Conservation (phyloP, 37 sponge, comb jelly and placozoan genomes). For the Oscarella lobularis region DNA sequence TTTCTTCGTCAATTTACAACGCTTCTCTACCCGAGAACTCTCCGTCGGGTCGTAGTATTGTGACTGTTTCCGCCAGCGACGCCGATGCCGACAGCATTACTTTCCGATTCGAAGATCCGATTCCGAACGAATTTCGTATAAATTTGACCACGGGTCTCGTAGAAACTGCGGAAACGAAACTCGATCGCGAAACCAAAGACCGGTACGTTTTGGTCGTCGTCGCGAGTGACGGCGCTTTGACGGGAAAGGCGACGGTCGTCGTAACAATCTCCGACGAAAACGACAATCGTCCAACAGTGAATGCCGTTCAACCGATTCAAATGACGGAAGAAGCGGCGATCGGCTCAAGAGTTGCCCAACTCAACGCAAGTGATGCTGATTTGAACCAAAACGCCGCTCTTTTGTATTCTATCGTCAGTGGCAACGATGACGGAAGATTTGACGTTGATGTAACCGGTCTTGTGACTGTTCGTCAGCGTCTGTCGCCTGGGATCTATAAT, state of each 20-base stretch:
- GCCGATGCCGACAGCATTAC: too few species aligned
- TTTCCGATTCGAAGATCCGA: constrained; percentile 15
- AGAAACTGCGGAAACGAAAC: constrained; percentile 16
- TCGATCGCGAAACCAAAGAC: constrained; percentile 33
- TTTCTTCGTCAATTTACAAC: background rate
- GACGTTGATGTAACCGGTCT: background rate
- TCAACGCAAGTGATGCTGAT: constrained; percentile 19
- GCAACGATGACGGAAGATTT: constrained; percentile 7
- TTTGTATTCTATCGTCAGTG: constrained; percentile 19
- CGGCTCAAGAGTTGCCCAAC: background rate
- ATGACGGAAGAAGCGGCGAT: background rate
- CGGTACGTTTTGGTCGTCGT: constrained; percentile 18
- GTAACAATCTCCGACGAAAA: constrained; percentile 37
- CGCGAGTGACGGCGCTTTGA: constrained; percentile 31
- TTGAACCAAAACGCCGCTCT: constrained; percentile 6
- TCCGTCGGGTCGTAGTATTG: background rate
- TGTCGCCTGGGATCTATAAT: background rate
- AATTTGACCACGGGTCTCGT: constrained; percentile 16
- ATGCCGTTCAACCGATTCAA: background rate
- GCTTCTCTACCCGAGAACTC: background rate
- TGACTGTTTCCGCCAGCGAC: constrained; percentile 33
- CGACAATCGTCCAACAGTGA: constrained; percentile 42
- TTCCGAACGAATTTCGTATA: background rate
- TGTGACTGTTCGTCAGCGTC: background rate
- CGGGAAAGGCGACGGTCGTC: constrained; percentile 17